Evolutionary conservation across 1,140 invertebrate genomes (phyloP).

Genomic region (Diachasmimorpha longicaudata): DNA sequence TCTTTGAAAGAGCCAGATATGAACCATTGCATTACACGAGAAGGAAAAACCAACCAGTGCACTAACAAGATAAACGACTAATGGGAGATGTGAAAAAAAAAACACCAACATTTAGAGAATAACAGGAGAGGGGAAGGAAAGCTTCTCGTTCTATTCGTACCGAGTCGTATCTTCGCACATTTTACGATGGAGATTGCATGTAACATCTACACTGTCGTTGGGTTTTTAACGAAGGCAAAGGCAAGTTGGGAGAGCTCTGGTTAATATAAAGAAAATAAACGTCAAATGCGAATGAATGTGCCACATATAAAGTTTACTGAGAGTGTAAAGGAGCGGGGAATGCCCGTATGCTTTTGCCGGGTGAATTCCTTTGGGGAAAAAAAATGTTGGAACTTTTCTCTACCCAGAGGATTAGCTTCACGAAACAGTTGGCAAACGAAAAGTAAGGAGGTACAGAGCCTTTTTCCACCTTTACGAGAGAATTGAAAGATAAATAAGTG

Average conservation of each 20-base stretch:
- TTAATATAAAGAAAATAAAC: slow-evolving; percentile 3
- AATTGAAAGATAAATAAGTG: slow-evolving; percentile 36
- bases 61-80: background rate
- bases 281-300: background rate
- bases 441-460: background rate
- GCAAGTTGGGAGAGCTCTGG: background rate
- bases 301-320: slow-evolving; percentile 1
- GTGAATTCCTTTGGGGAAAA: background rate
- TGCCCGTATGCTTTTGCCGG: slow-evolving; percentile 11
- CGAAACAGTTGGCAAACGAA: slow-evolving; percentile 9
- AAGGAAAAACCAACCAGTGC: too few relatives aligned
- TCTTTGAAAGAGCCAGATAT: too few relatives aligned
- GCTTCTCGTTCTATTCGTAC: background rate
- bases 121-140: background rate
- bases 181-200: background rate
- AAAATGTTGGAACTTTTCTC: background rate
- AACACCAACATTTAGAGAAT: background rate
- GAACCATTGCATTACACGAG: too few relatives aligned
- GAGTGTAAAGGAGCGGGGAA: background rate
- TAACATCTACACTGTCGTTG: background rate
- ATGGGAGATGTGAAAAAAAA: background rate
- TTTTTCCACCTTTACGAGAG: slow-evolving; percentile 4
- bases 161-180: background rate
- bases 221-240: background rate
- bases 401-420: background rate